Percentiles rank a stretch among this genome's conserved stretches.
Evolutionary conservation across 1,140 invertebrate species (phyloP).

Genomic region (Drosophila neocordata): DNA sequence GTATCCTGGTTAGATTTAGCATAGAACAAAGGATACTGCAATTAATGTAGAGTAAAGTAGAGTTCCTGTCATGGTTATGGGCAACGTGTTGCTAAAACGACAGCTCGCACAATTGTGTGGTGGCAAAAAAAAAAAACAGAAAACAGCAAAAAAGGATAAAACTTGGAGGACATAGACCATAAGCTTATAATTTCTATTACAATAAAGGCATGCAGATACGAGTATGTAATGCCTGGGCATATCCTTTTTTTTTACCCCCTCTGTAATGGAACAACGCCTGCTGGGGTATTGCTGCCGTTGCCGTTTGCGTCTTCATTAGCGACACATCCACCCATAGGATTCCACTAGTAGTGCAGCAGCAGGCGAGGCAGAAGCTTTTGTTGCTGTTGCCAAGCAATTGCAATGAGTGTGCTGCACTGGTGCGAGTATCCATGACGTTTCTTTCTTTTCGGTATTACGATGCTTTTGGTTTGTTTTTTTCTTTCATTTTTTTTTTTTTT

Average conservation of each 20-base stretch:
- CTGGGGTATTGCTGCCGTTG: slow-evolving; percentile 30
- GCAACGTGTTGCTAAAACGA: slow-evolving; percentile 77
- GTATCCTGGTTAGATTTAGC: background rate
- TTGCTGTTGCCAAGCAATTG: slow-evolving; percentile 75
- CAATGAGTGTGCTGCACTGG: slow-evolving; percentile 18
- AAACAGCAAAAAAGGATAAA: background rate
- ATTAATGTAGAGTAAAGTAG: background rate
- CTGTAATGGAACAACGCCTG: slow-evolving; percentile 17
- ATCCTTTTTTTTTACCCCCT: background rate
- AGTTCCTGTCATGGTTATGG: slow-evolving; percentile 47
- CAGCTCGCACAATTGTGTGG: slow-evolving; percentile 46
- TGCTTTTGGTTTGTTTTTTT: slow-evolving; percentile 21
- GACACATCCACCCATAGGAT: slow-evolving; percentile 53
- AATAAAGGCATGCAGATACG: slow-evolving; percentile 54
- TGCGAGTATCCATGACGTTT: slow-evolving; percentile 15
- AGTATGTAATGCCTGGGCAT: too few species aligned
- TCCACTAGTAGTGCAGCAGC: slow-evolving; percentile 15
- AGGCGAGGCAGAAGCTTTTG: slow-evolving; percentile 19
- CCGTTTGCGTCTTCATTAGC: slow-evolving; percentile 80
- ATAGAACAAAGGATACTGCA: background rate
- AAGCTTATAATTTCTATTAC: slow-evolving; percentile 78
- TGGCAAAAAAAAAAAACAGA: background rate
- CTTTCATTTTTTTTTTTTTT: slow-evolving; percentile 15
- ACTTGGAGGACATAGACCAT: slow-evolving; percentile 21
- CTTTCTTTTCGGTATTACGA: slow-evolving; percentile 26